Evolutionary conservation across 2,113 vertebrate species (phyloP), one percentile per base, ranked within the genome.

Genomic region (Sebastes fasciatus): DNA sequence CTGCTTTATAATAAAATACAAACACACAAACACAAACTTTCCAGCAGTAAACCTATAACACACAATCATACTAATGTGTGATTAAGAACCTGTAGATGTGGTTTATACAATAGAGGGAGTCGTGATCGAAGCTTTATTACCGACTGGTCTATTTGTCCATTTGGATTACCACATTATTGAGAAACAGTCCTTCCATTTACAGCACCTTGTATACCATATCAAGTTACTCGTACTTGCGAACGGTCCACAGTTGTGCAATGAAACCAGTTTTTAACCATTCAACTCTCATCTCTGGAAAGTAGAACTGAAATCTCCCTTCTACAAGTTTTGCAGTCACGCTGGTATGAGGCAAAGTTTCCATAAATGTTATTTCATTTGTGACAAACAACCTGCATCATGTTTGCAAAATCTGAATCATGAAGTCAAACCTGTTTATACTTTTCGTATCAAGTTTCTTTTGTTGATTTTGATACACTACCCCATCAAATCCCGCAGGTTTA

Each of bases 191-290:
- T 34, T n/a, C 8, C 9, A 2, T 23, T 64, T 8, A 21, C 12
- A 51, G 21, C 0, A n/a, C 26, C 26, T 4, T 34, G 26, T 43
- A 34, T 1, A 54, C 6, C 10, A 0, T 21, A 51, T 68, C 55
- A 57, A 1, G 17, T 80, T 34, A 48, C 70, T 9, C 66, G 4
- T 5, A 1, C 34, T 0, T 60, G n/a, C 26, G 17, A 16, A 68
- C 1, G 9, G 46, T 69, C 19, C n/a, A 4, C 40, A 12, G 45
- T 8, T 70, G 49, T 14, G 34, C 14, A 49, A 70, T 23, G 10
- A 66, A 79, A 64, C n/a, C 85, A 49, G 64, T 90, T 81, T 65
- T 16, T 34, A 40, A 40, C 21, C 11, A 9, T 48, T 10, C 4
- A 55, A 16, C 48, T 5, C 19, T 73, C 12, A 19, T 58, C n/a